phyloP scores from a whole-genome alignment of 1,140 invertebrate species.

The Bombus confusus region DNA sequence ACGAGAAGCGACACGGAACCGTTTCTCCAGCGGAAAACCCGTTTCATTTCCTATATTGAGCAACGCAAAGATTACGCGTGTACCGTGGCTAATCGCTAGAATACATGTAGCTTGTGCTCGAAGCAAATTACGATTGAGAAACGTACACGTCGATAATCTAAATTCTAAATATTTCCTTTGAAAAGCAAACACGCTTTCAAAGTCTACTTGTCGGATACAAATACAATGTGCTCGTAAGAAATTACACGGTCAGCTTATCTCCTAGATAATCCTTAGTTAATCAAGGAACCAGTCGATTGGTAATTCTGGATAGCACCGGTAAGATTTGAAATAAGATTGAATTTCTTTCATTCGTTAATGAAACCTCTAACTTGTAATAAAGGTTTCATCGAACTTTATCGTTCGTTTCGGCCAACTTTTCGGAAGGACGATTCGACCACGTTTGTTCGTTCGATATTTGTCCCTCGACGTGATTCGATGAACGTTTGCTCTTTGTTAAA shows the following conservation, averaged over 20 bases:
- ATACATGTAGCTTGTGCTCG: slow-evolving; percentile 33
- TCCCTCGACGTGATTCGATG: too few species aligned
- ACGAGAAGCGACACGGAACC: background rate
- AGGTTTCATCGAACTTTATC: background rate
- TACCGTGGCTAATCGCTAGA: slow-evolving; percentile 19
- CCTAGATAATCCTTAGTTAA: slow-evolving; percentile 15
- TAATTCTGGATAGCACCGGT: slow-evolving; percentile 17
- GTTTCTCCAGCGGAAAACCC: background rate
- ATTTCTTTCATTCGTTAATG: background rate
- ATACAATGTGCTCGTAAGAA: background rate
- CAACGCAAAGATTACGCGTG: slow-evolving; percentile 29
- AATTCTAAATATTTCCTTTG: background rate
- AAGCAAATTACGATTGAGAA: slow-evolving; percentile 40
- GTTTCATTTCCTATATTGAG: slow-evolving; percentile 23
- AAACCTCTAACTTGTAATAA: background rate
- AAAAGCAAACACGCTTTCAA: background rate
- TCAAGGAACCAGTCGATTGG: slow-evolving; percentile 9
- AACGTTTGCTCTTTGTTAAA: too few species aligned
- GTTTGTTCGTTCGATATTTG: too few species aligned
- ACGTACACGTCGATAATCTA: slow-evolving; percentile 60
- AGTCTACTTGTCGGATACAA: background rate
- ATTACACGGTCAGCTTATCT: slow-evolving; percentile 4
- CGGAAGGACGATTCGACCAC: too few species aligned
- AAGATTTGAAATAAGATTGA: background rate
- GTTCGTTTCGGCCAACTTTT: background rate